These are phyloP conservation scores for Tachina lurida DNA, from an alignment of 2,888 invertebrate species.

Conservation along the genomic window DNA sequence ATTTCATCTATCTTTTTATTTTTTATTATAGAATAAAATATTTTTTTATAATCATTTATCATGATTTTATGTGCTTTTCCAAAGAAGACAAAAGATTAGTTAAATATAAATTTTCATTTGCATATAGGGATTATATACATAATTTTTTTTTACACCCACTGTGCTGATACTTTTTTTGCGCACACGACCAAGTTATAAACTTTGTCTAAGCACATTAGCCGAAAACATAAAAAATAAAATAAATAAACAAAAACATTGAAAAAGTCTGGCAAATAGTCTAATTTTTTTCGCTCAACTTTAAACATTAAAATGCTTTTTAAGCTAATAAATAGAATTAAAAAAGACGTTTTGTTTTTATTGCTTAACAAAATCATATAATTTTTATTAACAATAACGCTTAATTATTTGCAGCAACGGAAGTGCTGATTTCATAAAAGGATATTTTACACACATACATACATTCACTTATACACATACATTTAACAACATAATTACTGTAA, in stretches of 20 bases:
- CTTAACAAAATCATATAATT: constrained; percentile 8
- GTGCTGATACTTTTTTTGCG: background rate
- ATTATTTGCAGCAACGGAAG: constrained; percentile 34
- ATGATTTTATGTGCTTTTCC: no score
- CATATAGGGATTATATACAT: no score
- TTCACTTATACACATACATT: background rate
- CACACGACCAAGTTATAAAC: constrained; percentile 42
- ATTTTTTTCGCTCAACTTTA: background rate
- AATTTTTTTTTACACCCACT: background rate
- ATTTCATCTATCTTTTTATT: no score
- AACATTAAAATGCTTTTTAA: constrained; percentile 4
- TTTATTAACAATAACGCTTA: background rate
- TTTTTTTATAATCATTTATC: no score
- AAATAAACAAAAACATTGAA: background rate
- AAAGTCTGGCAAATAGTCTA: constrained; percentile 4
- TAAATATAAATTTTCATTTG: no score
- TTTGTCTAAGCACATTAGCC: constrained; percentile 35
- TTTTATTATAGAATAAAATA: no score
- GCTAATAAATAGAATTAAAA: constrained; percentile 9
- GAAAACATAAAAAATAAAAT: constrained; percentile 7
- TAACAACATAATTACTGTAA: background rate
- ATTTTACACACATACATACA: background rate
- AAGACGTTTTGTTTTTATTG: background rate
- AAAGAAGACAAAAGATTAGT: no score
- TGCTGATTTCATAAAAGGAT: constrained; percentile 38